These are phyloP conservation scores for Raja brachyura DNA, from an alignment of 2,113 vertebrate species.

Conservation along the genomic window DNA sequence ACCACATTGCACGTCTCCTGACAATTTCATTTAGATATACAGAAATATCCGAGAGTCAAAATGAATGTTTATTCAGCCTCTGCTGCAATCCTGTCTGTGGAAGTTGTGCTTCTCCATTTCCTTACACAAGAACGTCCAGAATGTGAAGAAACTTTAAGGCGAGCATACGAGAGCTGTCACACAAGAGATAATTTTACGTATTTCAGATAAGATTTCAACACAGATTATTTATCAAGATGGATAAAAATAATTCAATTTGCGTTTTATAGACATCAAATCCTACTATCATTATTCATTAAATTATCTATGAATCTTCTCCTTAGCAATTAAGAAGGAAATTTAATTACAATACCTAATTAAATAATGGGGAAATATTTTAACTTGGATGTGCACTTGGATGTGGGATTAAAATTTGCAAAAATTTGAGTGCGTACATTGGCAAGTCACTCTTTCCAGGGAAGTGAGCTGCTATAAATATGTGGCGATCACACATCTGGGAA, in stretches of 20 bases:
- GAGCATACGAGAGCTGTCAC: background rate
- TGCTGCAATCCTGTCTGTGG: background rate
- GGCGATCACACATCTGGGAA: too few species aligned
- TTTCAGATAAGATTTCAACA: background rate
- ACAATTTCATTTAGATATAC: slow-evolving; percentile 5
- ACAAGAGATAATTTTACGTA: background rate
- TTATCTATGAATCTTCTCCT: background rate
- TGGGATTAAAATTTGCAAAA: background rate
- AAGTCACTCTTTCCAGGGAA: background rate
- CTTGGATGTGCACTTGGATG: background rate
- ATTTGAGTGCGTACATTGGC: background rate
- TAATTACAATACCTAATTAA: background rate
- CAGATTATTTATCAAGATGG: too few species aligned
- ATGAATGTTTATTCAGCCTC: background rate
- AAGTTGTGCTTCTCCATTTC: background rate
- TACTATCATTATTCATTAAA: background rate
- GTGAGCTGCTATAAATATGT: too few species aligned
- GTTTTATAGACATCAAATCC: background rate
- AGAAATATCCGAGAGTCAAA: background rate
- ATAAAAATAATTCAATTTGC: background rate
- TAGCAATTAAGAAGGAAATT: slow-evolving; percentile 1
- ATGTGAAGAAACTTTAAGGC: background rate
- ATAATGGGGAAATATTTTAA: background rate
- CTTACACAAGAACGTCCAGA: background rate
- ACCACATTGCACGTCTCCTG: slow-evolving; percentile 17